These are phyloP conservation scores for Trinectes maculatus DNA, from an alignment of 2,113 vertebrate species.

Conservation along the genomic window DNA sequence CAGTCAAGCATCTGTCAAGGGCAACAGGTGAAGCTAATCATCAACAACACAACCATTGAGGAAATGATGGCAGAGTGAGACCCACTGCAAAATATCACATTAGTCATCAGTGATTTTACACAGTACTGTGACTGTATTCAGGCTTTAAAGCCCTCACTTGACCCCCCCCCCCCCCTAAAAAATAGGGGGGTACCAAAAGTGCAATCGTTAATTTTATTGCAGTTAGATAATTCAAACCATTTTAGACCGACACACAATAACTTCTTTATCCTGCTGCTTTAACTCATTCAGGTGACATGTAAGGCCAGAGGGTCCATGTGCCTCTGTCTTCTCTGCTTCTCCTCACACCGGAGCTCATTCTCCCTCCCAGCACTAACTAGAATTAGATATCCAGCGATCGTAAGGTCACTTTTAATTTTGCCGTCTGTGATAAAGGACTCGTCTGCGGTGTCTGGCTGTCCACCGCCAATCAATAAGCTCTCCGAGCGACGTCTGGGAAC, in stretches of 20 bases:
- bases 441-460: slow-evolving; percentile 57
- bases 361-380: background rate
- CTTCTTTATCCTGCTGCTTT: background rate
- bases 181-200: too few relatives aligned
- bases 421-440: slow-evolving; percentile 48
- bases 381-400: slow-evolving; percentile 17
- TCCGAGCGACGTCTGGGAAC: slow-evolving; percentile 55
- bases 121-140: background rate
- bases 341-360: background rate
- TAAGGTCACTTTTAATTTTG: slow-evolving; percentile 56
- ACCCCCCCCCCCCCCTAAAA: too few relatives aligned
- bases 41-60: background rate
- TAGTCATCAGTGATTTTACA: background rate
- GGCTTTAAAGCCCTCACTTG: too few relatives aligned
- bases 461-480: slow-evolving; percentile 63
- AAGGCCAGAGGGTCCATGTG: background rate
- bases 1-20: background rate
- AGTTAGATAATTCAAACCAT: background rate
- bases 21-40: slow-evolving; percentile 8
- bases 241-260: background rate
- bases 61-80: background rate
- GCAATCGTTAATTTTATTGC: too few relatives aligned
- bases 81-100: background rate
- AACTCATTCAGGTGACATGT: slow-evolving; percentile 5
- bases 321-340: background rate